These are phyloP conservation scores for Sycophila texana DNA, from an alignment of 2,888 invertebrate species.

Conservation along the genomic window DNA sequence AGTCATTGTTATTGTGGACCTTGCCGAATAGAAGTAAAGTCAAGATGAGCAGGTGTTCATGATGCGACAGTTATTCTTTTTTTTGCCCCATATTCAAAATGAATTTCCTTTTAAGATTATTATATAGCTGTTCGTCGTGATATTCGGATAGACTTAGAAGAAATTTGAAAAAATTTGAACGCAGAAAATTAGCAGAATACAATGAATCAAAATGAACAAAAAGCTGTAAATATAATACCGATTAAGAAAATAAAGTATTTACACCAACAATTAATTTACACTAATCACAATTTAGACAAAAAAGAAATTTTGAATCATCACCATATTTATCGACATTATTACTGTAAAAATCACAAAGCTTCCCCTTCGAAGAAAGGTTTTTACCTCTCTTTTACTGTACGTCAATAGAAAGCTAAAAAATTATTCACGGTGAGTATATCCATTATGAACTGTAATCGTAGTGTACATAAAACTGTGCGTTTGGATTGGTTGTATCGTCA, in stretches of 20 bases:
- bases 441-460: slow-evolving; percentile 19
- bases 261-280: slow-evolving; percentile 10
- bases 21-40: background rate
- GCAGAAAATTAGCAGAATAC: slow-evolving; percentile 6
- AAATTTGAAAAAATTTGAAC: too few relatives aligned
- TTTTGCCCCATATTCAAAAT: background rate
- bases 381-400: background rate
- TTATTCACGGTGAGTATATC: background rate
- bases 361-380: slow-evolving; percentile 4
- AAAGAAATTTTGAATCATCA: slow-evolving; percentile 9
- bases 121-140: too few relatives aligned
- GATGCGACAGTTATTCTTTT: background rate
- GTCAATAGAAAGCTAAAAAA: slow-evolving; percentile 35
- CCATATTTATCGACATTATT: slow-evolving; percentile 3
- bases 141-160: too few relatives aligned
- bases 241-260: background rate
- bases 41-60: slow-evolving; percentile 3
- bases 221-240: slow-evolving; percentile 14
- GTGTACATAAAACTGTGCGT: slow-evolving; percentile 46
- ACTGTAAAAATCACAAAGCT: background rate
- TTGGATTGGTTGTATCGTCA: slow-evolving; percentile 39
- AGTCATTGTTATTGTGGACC: slow-evolving; percentile 30
- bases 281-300: slow-evolving; percentile 4
- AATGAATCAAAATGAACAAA: slow-evolving; percentile 15
- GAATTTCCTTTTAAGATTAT: too few relatives aligned